These are phyloP conservation scores for Temnothorax longispinosus DNA, from an alignment of 1,140 invertebrate genomes.

Conservation along the genomic window DNA sequence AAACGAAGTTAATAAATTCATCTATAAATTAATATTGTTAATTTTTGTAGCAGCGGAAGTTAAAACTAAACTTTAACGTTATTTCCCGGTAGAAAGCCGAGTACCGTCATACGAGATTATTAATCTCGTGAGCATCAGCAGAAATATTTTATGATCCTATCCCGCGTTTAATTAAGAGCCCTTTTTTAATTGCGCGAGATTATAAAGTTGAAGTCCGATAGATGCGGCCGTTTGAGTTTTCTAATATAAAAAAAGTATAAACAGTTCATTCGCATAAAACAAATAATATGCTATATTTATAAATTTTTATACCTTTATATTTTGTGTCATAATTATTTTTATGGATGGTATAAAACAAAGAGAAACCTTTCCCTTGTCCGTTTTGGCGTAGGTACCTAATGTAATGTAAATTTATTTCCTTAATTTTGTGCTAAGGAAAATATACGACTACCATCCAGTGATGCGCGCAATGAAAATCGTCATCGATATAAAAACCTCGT, in stretches of 20 bases:
- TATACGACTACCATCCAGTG: too few species aligned
- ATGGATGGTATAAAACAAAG: not conserved
- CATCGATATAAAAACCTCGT: slow-evolving; percentile 4
- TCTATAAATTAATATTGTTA: not conserved
- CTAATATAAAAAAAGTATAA: not conserved
- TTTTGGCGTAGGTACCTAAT: too few species aligned
- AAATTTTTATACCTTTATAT: not conserved
- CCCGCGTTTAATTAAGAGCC: slow-evolving; percentile 16
- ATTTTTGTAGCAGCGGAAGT: not conserved
- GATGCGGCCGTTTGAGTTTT: not conserved
- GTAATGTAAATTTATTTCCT: not conserved
- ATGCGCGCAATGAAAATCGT: not conserved
- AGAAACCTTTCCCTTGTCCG: not conserved
- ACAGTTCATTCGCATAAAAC: not conserved
- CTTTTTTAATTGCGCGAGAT: slow-evolving; percentile 8
- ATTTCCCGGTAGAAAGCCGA: not conserved
- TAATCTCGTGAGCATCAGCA: not conserved
- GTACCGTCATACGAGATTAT: not conserved
- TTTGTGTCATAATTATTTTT: not conserved
- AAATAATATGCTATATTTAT: not conserved
- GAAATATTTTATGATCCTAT: not conserved
- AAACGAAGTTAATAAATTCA: not conserved
- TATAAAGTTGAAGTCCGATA: not conserved
- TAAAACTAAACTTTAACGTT: slow-evolving; percentile 2
- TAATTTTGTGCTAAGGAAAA: not conserved